Evolutionary conservation across 2,797 vertebrate genomes (phyloP).

Genomic region (Brachymystax lenok): DNA sequence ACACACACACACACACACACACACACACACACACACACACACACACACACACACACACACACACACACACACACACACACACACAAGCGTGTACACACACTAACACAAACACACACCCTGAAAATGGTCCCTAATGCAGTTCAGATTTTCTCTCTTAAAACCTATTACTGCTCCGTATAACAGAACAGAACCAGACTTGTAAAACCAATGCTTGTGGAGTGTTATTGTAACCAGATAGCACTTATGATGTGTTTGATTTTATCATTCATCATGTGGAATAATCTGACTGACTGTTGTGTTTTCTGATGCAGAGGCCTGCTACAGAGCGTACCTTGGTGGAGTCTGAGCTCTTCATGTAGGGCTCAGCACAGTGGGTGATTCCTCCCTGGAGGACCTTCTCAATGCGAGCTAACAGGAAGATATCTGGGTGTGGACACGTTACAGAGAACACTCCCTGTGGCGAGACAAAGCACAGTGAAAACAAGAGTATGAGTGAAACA

Average conservation of each 20-base stretch:
- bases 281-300: slow-evolving; percentile 31
- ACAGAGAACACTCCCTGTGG: slow-evolving; percentile 92
- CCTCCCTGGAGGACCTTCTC: slow-evolving; percentile 97
- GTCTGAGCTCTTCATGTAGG: slow-evolving; percentile 96
- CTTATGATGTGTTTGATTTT: slow-evolving; percentile 44
- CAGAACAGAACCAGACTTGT: slow-evolving; percentile 29
- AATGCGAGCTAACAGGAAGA: slow-evolving; percentile 94
- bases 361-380: slow-evolving; percentile 92
- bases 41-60: slow-evolving; percentile 1
- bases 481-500: not conserved
- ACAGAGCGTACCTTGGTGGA: slow-evolving; percentile 84
- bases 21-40: not conserved
- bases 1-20: not conserved
- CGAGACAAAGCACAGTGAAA: not conserved
- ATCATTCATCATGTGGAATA: slow-evolving; percentile 48
- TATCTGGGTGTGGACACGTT: slow-evolving; percentile 93
- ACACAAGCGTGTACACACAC: slow-evolving; percentile 13
- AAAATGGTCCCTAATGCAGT: slow-evolving; percentile 16
- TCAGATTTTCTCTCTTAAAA: slow-evolving; percentile 35
- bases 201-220: slow-evolving; percentile 57
- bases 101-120: not conserved
- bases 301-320: not conserved
- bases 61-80: not conserved
- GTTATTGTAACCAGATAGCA: slow-evolving; percentile 34
- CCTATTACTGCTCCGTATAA: slow-evolving; percentile 42